Evolutionary conservation across 2,797 vertebrate genomes (phyloP), one percentile per base, ranked within the genome.

Genomic region (Enteromius fasciolatus): DNA sequence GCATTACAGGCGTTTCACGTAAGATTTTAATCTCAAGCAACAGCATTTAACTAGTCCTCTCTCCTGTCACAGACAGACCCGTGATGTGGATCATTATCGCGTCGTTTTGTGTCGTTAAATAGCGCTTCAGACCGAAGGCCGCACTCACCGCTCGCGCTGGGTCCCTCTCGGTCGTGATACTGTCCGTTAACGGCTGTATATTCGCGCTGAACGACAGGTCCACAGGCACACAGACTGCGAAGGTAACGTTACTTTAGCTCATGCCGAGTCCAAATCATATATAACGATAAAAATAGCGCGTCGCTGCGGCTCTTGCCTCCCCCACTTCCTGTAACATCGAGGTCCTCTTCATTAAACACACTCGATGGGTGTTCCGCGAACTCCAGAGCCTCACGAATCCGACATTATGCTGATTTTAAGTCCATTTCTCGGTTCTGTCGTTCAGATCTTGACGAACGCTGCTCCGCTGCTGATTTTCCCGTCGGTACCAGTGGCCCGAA

Each of bases 281-380:
- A 63, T 46, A 44, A 48, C 8, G 67, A 48, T 80, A 63, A 72
- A 63, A 80, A 81, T 63, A 73, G 79, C 28, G 77, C 41, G 77
- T 73, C 67, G 68, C 68, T 63, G 78, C 67, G 78, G 50, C 28
- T 61, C 68, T 73, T 63, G 54, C 75, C 54, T 63, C 79, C 67
- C 78, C 79, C 79, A 68, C 78, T 81, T 81, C 67, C 79, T 81
- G 79, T 46, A 72, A 23, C 78, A 79, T 41, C 17, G 77, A 28
- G 25, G 33, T 79, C 52, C 12, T 75, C 33, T 14, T 70, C 52
- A 46, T 31, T 50, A 57, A 68, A 68, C 77, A 80, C 23, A 31
- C 50, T 20, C 20, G 12, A 52, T 36, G 20, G 28, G 1, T 7
- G 5, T 20, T 20, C 5, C 70, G 33, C 5, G 5, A 33, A 0